Percentiles rank a stretch among this genome's conserved stretches.
These are phyloP conservation scores for Anodontia alba DNA, from an alignment of 2,888 invertebrate species.

Conservation along the genomic window DNA sequence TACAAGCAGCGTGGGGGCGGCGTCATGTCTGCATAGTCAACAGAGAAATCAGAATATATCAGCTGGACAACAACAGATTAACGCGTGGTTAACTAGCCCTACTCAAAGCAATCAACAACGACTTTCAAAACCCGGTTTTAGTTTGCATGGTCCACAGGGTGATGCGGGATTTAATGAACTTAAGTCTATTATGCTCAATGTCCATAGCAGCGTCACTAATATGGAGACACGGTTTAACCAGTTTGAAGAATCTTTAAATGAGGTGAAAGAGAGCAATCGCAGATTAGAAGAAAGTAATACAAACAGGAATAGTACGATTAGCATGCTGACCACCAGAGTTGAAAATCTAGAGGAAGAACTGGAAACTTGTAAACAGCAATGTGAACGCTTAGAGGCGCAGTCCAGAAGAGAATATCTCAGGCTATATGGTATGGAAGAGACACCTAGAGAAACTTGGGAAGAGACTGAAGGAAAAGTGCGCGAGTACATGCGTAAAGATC, in stretches of 20 bases:
- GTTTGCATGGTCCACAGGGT: not conserved
- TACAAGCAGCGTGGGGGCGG: too few species aligned
- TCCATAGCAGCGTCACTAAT: not conserved
- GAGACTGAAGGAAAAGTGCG: constrained; percentile 1
- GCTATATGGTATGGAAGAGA: not conserved
- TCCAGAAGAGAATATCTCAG: not conserved
- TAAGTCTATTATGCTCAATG: constrained; percentile 7
- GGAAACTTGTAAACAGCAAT: not conserved
- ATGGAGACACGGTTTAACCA: not conserved
- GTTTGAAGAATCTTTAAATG: constrained; percentile 5
- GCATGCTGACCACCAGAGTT: not conserved
- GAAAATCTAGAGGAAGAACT: not conserved
- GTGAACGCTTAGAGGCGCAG: not conserved
- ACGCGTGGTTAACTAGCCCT: not conserved
- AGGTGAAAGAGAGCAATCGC: not conserved
- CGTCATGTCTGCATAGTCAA: too few species aligned
- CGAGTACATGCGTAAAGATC: constrained; percentile 8
- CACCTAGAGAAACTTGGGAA: not conserved
- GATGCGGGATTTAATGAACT: not conserved
- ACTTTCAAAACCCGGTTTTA: not conserved
- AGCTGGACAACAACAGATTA: not conserved
- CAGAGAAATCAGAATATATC: not conserved
- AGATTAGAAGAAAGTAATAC: not conserved
- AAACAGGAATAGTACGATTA: not conserved
- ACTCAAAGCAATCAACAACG: not conserved